phyloP scores from a whole-genome alignment of 2,888 invertebrate genomes.

The Ophion ventricosus region DNA sequence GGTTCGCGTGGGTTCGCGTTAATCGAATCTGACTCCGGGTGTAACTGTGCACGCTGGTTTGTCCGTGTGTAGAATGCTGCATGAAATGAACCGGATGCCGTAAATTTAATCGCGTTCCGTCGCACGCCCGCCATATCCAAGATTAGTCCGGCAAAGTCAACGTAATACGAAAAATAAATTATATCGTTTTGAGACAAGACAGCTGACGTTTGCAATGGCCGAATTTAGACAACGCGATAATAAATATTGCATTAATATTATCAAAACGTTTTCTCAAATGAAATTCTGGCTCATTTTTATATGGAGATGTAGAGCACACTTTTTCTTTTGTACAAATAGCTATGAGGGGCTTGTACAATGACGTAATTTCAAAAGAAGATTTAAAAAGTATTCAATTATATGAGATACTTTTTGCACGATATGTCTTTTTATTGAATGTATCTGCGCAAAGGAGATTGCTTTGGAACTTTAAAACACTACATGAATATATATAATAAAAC shows the following conservation, averaged over 20 bases:
- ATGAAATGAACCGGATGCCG: constrained; percentile 59
- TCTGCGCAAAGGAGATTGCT: too few relatives aligned
- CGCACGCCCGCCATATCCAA: constrained; percentile 5
- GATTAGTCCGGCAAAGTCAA: constrained; percentile 18
- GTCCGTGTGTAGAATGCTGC: constrained; percentile 18
- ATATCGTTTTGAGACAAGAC: constrained; percentile 1
- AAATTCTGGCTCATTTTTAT: neutral
- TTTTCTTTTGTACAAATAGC: too few relatives aligned
- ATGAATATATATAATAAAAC: too few relatives aligned
- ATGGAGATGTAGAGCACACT: neutral
- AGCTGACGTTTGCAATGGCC: neutral
- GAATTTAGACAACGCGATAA: neutral
- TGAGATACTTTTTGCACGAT: neutral
- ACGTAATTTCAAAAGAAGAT: too few relatives aligned
- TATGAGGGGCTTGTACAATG: too few relatives aligned
- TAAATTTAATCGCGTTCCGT: constrained; percentile 60
- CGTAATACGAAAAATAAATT: constrained; percentile 18
- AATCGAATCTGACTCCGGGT: constrained; percentile 61
- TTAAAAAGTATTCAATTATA: neutral
- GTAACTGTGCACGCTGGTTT: constrained; percentile 1
- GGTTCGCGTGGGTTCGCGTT: constrained; percentile 54
- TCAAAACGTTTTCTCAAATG: neutral
- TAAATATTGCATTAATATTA: neutral
- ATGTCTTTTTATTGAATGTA: too few relatives aligned
- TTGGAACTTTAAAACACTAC: too few relatives aligned